A percentile compares a stretch with the other conserved stretches of the same genome.
phyloP scores from a whole-genome alignment of 1,140 invertebrate species.

The Drosophila prosaltans region DNA sequence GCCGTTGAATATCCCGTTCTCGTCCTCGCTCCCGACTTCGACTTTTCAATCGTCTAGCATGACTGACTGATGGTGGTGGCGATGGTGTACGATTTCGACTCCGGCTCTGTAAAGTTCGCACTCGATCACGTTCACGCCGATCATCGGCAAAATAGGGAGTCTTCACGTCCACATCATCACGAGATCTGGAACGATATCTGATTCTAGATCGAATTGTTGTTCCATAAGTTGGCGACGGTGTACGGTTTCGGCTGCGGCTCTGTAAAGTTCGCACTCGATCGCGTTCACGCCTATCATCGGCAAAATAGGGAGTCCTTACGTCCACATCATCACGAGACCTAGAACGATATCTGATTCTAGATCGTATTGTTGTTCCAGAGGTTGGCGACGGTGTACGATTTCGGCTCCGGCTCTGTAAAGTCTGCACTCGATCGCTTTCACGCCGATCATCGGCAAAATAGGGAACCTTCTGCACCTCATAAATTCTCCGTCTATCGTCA shows the following conservation, averaged over 20 bases:
- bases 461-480: conserved; percentile 42
- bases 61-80: not conserved
- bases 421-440: conserved; percentile 48
- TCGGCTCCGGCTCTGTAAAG: not conserved
- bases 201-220: conserved; percentile 1
- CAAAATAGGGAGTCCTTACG: conserved; percentile 56
- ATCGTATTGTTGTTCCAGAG: not conserved
- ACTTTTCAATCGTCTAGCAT: conserved; percentile 26
- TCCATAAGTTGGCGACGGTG: conserved; percentile 15
- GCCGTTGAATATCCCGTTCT: not conserved
- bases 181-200: conserved; percentile 31
- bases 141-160: conserved; percentile 63
- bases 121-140: conserved; percentile 48
- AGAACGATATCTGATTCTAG: conserved; percentile 11
- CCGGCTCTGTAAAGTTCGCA: conserved; percentile 18
- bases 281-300: conserved; percentile 43
- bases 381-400: conserved; percentile 22
- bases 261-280: conserved; percentile 41
- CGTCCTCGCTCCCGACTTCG: conserved; percentile 24
- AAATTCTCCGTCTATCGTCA: not conserved
- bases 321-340: conserved; percentile 22
- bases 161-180: conserved; percentile 20
- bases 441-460: conserved; percentile 50
- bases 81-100: conserved; percentile 20
- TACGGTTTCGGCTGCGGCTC: not conserved